Evolutionary conservation across 2,888 invertebrate species (phyloP).

Genomic region (Eupithecia centaureata): DNA sequence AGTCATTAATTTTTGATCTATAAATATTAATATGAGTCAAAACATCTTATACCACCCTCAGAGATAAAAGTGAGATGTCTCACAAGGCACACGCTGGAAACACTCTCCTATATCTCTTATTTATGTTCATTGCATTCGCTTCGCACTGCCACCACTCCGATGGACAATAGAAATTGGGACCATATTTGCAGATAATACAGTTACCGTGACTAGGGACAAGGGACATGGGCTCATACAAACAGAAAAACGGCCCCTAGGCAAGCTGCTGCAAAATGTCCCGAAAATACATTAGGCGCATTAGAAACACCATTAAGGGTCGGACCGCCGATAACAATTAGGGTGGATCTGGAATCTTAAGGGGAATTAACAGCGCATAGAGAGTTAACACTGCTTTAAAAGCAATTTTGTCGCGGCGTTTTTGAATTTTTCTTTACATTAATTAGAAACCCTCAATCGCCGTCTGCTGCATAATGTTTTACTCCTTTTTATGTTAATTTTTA

Average conservation of each 20-base stretch:
- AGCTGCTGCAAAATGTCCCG: slow-evolving; percentile 84
- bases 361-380: slow-evolving; percentile 75
- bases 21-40: slow-evolving; percentile 11
- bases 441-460: slow-evolving; percentile 27
- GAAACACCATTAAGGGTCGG: slow-evolving; percentile 81
- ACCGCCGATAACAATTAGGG: slow-evolving; percentile 82
- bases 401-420: slow-evolving; percentile 37
- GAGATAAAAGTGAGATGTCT: slow-evolving; percentile 57
- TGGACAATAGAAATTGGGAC: slow-evolving; percentile 82
- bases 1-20: neutral
- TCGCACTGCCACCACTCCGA: slow-evolving; percentile 63
- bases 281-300: slow-evolving; percentile 83
- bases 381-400: slow-evolving; percentile 74
- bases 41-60: slow-evolving; percentile 16
- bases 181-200: slow-evolving; percentile 82
- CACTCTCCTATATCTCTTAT: slow-evolving; percentile 68
- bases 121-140: slow-evolving; percentile 76
- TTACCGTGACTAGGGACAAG: slow-evolving; percentile 72
- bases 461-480: slow-evolving; percentile 25
- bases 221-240: slow-evolving; percentile 72
- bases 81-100: slow-evolving; percentile 44
- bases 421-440: slow-evolving; percentile 38
- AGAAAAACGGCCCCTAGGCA: slow-evolving; percentile 80
- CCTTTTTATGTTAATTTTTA: slow-evolving; percentile 26
- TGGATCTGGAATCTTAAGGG: slow-evolving; percentile 77